Evolutionary conservation across 2,888 invertebrate species (phyloP).

Genomic region (Rhagium mordax): DNA sequence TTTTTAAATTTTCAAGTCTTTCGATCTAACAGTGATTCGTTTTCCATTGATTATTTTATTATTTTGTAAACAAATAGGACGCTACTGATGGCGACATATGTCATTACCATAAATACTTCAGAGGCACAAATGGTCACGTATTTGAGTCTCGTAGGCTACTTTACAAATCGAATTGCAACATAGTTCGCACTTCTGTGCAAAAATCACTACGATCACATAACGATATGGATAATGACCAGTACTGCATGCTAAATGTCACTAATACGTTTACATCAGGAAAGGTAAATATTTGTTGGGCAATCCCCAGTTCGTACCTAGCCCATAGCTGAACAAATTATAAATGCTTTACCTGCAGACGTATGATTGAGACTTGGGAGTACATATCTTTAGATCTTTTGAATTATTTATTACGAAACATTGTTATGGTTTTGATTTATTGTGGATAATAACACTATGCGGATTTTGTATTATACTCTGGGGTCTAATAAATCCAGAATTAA

Average conservation of each 20-base stretch:
- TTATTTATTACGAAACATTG: slow-evolving; percentile 38
- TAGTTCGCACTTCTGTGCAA: slow-evolving; percentile 44
- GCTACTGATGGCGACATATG: slow-evolving; percentile 22
- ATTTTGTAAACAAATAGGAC: background rate
- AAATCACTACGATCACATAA: slow-evolving; percentile 46
- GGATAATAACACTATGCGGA: slow-evolving; percentile 34
- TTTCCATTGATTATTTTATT: too few relatives aligned
- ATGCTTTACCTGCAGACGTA: slow-evolving; percentile 13
- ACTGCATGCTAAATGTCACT: slow-evolving; percentile 14
- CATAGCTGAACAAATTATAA: background rate
- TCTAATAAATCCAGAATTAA: slow-evolving; percentile 26
- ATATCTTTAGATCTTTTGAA: slow-evolving; percentile 35
- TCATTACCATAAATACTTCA: slow-evolving; percentile 56
- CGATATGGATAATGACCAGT: slow-evolving; percentile 49
- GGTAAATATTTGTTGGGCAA: background rate
- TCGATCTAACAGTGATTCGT: too few relatives aligned
- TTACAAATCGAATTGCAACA: slow-evolving; percentile 48
- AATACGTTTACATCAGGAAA: slow-evolving; percentile 2
- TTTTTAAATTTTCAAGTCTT: too few relatives aligned
- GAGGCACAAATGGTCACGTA: slow-evolving; percentile 50
- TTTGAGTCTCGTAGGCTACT: slow-evolving; percentile 46
- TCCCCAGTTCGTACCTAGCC: background rate
- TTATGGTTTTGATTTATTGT: slow-evolving; percentile 37
- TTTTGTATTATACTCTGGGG: slow-evolving; percentile 20
- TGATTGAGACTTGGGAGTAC: slow-evolving; percentile 32